Evolutionary conservation across 2,113 vertebrate genomes (phyloP), one percentile per base, ranked within the genome.

Genomic region (Xerus inauris): DNA sequence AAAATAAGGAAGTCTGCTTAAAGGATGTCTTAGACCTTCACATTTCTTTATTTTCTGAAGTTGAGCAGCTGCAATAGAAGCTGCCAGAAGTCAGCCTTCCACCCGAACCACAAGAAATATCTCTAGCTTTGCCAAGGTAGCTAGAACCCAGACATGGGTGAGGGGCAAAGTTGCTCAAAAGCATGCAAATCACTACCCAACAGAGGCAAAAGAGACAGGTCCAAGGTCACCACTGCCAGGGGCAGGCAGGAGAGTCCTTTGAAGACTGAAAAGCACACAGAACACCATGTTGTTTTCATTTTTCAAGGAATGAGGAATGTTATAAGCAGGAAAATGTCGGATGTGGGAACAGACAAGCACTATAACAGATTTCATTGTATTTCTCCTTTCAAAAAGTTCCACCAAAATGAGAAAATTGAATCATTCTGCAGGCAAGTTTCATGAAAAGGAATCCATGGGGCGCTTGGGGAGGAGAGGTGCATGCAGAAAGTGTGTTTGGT

Each of bases 251-350:
- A 93, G 30, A 59, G 75, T 65, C 42, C 91, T 97, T 94, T 90
- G 95, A 97, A 96, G 87, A 76, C 20, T 26, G 57, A 95, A 71
- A 95, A 77, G 77, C 64, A 51, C n/a, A 20, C 22, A 75, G 73
- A 75, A 91, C 59, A n/a, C 67, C 59, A 87, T 89, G 38, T 20
- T 96, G 96, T 94, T 95, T 94, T 95, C 87, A 77, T 97, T 96
- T 96, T 81, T 96, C 80, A 92, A 97, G 95, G 76, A 95, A 85
- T 51, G 24, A 38, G 54, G 71, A 84, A 92, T 11, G 47, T 82
- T 89, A 96, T 17, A 94, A 45, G 57, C 89, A 96, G 91, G 65
- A 76, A 85, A 95, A 95, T 65, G 79, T 85, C 79, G 54, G 84
- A 89, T 85, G 32, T 45, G 69, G 89, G 57, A 94, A 76, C 49